Evolutionary conservation across 2,113 vertebrate genomes (phyloP).

Genomic region (Amphilophus citrinellus): DNA sequence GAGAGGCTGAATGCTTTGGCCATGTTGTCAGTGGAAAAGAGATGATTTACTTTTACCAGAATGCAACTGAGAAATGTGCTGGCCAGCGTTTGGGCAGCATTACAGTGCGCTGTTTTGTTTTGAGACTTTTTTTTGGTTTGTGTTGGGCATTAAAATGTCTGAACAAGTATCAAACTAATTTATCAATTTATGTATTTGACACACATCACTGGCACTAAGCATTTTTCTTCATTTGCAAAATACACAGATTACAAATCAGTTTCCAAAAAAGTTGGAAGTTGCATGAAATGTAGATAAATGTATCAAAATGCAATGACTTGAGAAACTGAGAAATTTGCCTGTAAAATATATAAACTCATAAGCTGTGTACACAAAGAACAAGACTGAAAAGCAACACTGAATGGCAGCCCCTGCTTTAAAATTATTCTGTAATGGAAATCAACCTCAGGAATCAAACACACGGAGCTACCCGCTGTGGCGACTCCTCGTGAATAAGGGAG

Average conservation of each 20-base stretch:
- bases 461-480: fast-evolving
- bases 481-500: too few species aligned
- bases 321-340: background rate
- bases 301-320: too few species aligned
- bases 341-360: background rate
- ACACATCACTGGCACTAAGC: background rate
- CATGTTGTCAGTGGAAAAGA: background rate
- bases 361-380: too few species aligned
- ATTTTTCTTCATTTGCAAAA: background rate
- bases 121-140: background rate
- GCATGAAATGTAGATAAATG: too few species aligned
- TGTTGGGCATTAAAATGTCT: background rate
- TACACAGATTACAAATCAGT: too few species aligned
- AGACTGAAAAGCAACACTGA: too few species aligned
- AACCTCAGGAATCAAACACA: background rate
- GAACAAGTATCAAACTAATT: background rate
- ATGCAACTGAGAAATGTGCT: slow-evolving; percentile 5
- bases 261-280: too few species aligned
- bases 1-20: background rate
- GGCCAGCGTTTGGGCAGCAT: background rate
- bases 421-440: background rate
- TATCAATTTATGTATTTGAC: background rate
- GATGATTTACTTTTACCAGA: slow-evolving; percentile 8
- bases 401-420: background rate
- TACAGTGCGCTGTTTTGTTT: background rate